Conservation (phyloP, 2,797 vertebrate genomes). For the Caiman crocodilus region DNA sequence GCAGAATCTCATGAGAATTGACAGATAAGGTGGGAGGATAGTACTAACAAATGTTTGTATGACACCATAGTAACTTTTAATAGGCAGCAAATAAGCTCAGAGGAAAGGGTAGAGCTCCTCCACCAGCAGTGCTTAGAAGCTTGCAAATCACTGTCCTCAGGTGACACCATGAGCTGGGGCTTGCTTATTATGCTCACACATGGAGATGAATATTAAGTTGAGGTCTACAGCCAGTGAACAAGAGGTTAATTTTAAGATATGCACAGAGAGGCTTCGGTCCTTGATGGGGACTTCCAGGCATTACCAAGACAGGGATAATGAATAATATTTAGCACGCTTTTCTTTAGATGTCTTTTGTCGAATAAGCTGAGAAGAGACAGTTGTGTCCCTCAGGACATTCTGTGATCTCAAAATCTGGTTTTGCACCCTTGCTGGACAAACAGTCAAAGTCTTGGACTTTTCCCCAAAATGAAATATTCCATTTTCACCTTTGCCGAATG, state of each 20-base stretch:
- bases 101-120: background rate
- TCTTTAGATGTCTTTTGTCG: background rate
- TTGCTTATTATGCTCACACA: background rate
- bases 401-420: background rate
- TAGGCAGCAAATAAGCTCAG: background rate
- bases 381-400: background rate
- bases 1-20: background rate
- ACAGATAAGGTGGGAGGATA: background rate
- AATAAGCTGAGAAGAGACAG: background rate
- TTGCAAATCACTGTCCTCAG: background rate
- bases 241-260: background rate
- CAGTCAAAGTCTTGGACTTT: background rate
- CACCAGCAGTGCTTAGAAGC: background rate
- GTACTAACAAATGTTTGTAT: background rate
- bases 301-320: background rate
- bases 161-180: background rate
- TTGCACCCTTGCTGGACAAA: background rate
- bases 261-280: background rate
- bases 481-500: background rate
- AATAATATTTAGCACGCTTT: accelerated
- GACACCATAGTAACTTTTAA: background rate
- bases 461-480: background rate
- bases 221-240: background rate
- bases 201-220: background rate
- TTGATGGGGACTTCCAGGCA: background rate